Evolutionary conservation across 2,113 vertebrate genomes (phyloP).

Genomic region (Orthonyx spaldingii): DNA sequence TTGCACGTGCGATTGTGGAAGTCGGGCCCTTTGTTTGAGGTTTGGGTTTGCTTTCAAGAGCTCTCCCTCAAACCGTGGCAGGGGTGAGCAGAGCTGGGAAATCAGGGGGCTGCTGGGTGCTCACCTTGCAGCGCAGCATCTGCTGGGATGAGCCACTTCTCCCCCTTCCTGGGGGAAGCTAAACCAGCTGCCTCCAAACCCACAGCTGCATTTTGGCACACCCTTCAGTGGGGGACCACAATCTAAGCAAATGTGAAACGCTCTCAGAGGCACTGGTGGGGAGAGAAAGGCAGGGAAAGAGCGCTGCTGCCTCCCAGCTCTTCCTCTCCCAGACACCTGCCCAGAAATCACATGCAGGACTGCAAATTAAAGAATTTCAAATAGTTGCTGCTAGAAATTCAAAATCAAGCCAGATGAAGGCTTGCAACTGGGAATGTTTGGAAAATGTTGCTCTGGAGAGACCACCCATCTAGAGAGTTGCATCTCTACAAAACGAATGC

Average conservation of each 20-base stretch:
- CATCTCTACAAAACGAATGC: not conserved
- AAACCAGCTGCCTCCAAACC: not conserved
- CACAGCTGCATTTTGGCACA: not conserved
- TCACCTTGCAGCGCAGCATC: not conserved
- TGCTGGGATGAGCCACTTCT: not conserved
- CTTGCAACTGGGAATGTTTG: not conserved
- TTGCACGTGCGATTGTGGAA: constrained; percentile 49
- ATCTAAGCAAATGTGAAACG: not conserved
- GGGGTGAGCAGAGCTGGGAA: not conserved
- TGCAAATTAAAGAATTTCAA: not conserved
- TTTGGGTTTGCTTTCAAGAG: constrained; percentile 39
- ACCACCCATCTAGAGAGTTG: constrained; percentile 33
- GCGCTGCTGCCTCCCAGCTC: not conserved
- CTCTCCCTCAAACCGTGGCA: not conserved
- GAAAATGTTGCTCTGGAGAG: not conserved
- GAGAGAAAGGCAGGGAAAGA: not conserved
- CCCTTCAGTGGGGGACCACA: rapidly evolving
- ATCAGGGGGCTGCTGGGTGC: not conserved
- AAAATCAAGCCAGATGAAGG: not conserved
- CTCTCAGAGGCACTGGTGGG: not conserved
- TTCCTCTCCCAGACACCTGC: not conserved
- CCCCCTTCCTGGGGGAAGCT: not conserved
- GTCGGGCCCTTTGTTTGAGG: constrained; percentile 52
- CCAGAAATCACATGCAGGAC: not conserved
- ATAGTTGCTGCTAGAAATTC: not conserved